Conservation (phyloP, 2,797 vertebrate species). For the Sebastes kiyomatsui region DNA sequence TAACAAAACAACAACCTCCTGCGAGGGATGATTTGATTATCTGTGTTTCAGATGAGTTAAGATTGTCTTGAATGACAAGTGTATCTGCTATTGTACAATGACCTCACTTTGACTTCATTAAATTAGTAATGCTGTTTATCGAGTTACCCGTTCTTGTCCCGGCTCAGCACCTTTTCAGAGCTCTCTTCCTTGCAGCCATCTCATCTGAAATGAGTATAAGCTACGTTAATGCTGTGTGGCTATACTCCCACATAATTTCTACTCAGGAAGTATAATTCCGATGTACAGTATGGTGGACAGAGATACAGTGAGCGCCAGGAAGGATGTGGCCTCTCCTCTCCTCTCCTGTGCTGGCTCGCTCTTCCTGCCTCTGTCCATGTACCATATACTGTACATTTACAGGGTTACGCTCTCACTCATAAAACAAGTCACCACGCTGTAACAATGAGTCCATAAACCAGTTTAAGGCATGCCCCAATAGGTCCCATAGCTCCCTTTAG, state of each 20-base stretch:
- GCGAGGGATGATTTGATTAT: background rate
- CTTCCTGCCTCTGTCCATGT: constrained; percentile 56
- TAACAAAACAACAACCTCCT: background rate
- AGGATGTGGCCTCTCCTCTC: constrained; percentile 47
- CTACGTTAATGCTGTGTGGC: constrained; percentile 1
- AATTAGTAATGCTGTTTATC: background rate
- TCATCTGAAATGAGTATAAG: background rate
- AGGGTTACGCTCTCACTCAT: constrained; percentile 38
- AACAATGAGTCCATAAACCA: constrained; percentile 41
- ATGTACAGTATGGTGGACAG: constrained; percentile 19
- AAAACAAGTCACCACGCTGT: constrained; percentile 58
- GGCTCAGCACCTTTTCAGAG: background rate
- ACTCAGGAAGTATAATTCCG: constrained; percentile 43
- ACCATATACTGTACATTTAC: constrained; percentile 33
- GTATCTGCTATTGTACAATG: background rate
- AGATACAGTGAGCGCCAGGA: constrained; percentile 44
- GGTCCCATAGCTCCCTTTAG: constrained; percentile 47
- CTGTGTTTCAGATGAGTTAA: background rate
- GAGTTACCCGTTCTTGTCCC: background rate
- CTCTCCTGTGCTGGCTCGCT: constrained; percentile 1
- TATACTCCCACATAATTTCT: background rate
- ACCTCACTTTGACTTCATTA: background rate
- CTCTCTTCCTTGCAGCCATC: background rate
- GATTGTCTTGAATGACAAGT: background rate
- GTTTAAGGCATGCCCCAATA: constrained; percentile 40